Evolutionary conservation across 2,797 vertebrate genomes (phyloP).

Genomic region (Oreochromis mossambicus): DNA sequence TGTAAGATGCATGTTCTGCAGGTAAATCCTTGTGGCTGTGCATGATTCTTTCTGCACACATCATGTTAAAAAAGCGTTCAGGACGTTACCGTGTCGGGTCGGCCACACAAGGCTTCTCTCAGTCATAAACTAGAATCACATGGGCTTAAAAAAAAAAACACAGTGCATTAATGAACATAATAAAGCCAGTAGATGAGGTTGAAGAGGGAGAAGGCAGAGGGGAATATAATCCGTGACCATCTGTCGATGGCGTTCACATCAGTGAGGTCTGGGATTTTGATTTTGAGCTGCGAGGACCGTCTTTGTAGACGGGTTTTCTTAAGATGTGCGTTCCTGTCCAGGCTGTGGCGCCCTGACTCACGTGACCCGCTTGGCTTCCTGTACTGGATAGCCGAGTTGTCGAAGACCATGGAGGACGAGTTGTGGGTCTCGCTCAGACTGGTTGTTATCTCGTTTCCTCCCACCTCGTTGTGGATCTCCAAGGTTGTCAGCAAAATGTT

Average conservation of each 20-base stretch:
- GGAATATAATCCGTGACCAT: constrained; percentile 97
- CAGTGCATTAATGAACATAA: constrained; percentile 89
- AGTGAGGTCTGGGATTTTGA: constrained; percentile 98
- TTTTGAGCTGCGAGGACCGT: constrained; percentile 94
- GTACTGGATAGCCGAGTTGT: constrained; percentile 92
- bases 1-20: constrained; percentile 60
- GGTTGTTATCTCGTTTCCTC: constrained; percentile 86
- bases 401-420: constrained; percentile 89
- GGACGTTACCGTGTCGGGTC: constrained; percentile 21
- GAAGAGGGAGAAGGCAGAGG: constrained; percentile 93
- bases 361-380: constrained; percentile 84
- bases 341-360: constrained; percentile 77
- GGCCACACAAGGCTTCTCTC: constrained; percentile 34
- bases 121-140: constrained; percentile 59
- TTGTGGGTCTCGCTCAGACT: constrained; percentile 84
- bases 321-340: constrained; percentile 80
- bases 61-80: constrained; percentile 39
- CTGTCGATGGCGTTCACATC: constrained; percentile 98
- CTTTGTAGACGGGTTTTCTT: constrained; percentile 89
- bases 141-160: constrained; percentile 25
- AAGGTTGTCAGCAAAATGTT: constrained; percentile 94
- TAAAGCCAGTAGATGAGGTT: constrained; percentile 99
- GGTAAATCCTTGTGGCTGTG: constrained; percentile 6
- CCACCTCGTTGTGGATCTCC: constrained; percentile 96
- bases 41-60: constrained; percentile 8